A percentile compares a stretch with the other conserved stretches of the same genome.
These are phyloP conservation scores for Speoplatyrhinus poulsoni DNA, from an alignment of 2,113 vertebrate genomes.

Conservation along the genomic window DNA sequence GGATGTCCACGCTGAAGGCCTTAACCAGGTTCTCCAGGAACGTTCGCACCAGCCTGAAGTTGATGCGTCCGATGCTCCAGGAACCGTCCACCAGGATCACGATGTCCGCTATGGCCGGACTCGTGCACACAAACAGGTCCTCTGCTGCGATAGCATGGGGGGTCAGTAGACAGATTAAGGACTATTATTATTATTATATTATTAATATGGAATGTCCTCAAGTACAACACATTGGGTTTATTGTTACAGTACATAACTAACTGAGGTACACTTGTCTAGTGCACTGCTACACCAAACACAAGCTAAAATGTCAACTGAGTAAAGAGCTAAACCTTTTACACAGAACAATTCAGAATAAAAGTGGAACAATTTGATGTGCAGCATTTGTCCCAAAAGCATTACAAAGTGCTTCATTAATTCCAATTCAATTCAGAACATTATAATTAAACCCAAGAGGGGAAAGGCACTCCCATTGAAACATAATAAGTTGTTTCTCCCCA, in stretches of 20 bases:
- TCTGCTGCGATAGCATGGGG: conserved; percentile 53
- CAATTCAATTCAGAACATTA: conserved; percentile 40
- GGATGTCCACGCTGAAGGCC: conserved; percentile 86
- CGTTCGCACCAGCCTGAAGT: conserved; percentile 91
- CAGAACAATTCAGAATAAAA: conserved; percentile 18
- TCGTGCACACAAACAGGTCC: conserved; percentile 83
- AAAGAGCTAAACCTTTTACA: not conserved
- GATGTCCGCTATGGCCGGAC: conserved; percentile 87
- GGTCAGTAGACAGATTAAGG: not conserved
- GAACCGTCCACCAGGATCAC: conserved; percentile 97
- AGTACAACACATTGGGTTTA: not conserved
- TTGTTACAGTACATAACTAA: too few species aligned
- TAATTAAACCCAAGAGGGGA: conserved; percentile 56
- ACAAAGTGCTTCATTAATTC: conserved; percentile 55
- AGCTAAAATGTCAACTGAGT: not conserved
- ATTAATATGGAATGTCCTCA: too few species aligned
- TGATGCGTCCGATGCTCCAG: conserved; percentile 96
- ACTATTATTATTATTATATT: too few species aligned
- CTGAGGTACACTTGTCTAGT: too few species aligned
- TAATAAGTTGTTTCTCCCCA: conserved; percentile 49
- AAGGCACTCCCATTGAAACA: conserved; percentile 39
- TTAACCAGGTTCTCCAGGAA: conserved; percentile 93
- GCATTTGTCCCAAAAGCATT: conserved; percentile 53
- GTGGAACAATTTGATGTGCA: conserved; percentile 47
- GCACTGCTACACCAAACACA: too few species aligned